These are phyloP conservation scores for Pollimyrus isidori DNA, from an alignment of 2,113 vertebrate species.

Conservation along the genomic window DNA sequence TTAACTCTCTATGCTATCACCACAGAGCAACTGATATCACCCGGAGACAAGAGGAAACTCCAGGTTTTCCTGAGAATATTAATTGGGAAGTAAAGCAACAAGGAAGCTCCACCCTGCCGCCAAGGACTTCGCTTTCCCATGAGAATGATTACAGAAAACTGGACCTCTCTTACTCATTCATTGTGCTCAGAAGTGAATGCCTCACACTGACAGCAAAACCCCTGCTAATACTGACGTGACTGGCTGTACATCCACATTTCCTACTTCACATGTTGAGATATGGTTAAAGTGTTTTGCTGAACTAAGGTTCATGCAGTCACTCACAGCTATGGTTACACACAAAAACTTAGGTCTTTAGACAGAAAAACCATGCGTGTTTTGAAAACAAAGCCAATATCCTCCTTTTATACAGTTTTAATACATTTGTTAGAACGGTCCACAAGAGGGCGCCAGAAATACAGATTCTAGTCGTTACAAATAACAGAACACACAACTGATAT, in stretches of 20 bases:
- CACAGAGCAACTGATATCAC: slow-evolving; percentile 34
- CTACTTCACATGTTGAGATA: not conserved
- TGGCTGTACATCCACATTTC: not conserved
- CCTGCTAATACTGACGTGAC: not conserved
- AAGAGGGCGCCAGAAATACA: not conserved
- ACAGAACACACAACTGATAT: not conserved
- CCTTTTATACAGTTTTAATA: not conserved
- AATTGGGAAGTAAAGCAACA: slow-evolving; percentile 29
- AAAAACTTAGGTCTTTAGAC: not conserved
- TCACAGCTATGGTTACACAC: not conserved
- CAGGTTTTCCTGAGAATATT: slow-evolving; percentile 37
- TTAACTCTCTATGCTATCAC: not conserved
- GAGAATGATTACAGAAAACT: not conserved
- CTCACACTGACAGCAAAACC: not conserved
- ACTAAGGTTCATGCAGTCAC: not conserved
- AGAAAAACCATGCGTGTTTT: not conserved
- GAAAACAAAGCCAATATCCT: not conserved
- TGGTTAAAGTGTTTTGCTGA: not conserved
- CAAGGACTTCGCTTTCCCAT: slow-evolving; percentile 39
- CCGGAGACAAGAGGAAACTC: slow-evolving; percentile 43
- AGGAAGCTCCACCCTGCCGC: slow-evolving; percentile 41
- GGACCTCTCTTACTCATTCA: not conserved
- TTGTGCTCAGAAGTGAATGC: not conserved
- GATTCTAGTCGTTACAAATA: not conserved
- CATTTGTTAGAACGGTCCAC: not conserved